A percentile compares a stretch with the other conserved stretches of the same genome.
These are phyloP conservation scores for Chrosomus eos DNA, from an alignment of 2,797 vertebrate genomes.

Conservation along the genomic window DNA sequence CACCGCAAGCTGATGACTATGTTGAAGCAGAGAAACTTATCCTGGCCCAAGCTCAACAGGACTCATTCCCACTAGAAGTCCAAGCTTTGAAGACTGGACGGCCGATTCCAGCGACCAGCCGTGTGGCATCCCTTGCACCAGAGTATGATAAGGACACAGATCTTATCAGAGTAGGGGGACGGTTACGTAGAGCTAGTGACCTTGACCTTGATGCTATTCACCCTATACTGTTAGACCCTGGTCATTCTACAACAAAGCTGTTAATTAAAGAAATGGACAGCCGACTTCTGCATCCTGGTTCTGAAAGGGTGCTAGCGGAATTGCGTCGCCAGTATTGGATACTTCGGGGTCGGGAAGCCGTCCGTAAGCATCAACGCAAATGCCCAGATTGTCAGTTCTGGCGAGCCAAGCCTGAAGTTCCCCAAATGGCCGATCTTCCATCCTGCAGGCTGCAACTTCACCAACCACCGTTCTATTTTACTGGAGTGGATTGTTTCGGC, in stretches of 20 bases:
- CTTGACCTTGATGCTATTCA: conserved; percentile 14
- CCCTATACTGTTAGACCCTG: conserved; percentile 37
- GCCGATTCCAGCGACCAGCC: neutral
- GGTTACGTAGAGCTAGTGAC: neutral
- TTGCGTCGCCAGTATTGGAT: too few species aligned
- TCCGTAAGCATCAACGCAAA: too few species aligned
- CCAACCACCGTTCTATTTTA: neutral
- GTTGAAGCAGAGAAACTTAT: too few species aligned
- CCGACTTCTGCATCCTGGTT: neutral
- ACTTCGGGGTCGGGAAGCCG: too few species aligned
- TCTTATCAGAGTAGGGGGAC: conserved; percentile 40
- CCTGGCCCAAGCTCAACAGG: conserved; percentile 6
- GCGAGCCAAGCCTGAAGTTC: too few species aligned
- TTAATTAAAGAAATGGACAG: conserved; percentile 13
- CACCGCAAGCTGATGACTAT: too few species aligned
- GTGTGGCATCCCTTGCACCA: conserved; percentile 28
- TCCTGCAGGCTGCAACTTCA: neutral
- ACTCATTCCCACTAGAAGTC: conserved; percentile 5
- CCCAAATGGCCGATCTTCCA: neutral
- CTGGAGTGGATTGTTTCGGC: conserved; percentile 11
- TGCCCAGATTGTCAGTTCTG: too few species aligned
- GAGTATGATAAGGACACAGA: conserved; percentile 7
- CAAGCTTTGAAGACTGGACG: neutral
- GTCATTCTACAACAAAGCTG: conserved; percentile 39
- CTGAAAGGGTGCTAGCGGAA: too few species aligned